Conservation (phyloP, 1,140 invertebrate species). For the Formica exsecta region DNA sequence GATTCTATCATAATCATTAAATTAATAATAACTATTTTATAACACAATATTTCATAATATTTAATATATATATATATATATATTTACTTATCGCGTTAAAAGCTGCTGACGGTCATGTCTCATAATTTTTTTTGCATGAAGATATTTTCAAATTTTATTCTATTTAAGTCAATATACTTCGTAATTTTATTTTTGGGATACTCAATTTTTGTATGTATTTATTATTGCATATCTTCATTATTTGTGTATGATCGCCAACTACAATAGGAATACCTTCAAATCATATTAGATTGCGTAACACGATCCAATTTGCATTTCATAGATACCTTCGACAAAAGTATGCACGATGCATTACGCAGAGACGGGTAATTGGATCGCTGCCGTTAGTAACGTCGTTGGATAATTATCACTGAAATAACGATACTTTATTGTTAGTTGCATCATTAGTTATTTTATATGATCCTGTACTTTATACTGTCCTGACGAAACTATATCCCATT, state of each 20-base stretch:
- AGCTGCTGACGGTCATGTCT: background rate
- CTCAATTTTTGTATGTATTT: background rate
- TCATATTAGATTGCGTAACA: background rate
- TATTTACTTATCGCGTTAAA: background rate
- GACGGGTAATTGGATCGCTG: conserved; percentile 36
- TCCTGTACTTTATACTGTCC: conserved; percentile 14
- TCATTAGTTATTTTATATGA: conserved; percentile 67
- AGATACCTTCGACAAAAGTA: conserved; percentile 20
- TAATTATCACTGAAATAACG: conserved; percentile 64
- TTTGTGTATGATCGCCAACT: background rate
- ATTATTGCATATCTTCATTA: conserved; percentile 2
- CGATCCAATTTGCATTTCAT: conserved; percentile 29
- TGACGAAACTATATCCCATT: conserved; percentile 22
- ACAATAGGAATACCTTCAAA: conserved; percentile 11
- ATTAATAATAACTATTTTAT: background rate
- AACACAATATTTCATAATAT: background rate
- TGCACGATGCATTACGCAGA: background rate
- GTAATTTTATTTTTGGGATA: background rate
- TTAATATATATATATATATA: background rate
- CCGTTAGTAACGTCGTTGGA: conserved; percentile 55
- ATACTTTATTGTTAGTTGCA: conserved; percentile 69
- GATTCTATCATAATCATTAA: background rate
- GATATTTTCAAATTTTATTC: background rate
- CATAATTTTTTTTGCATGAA: background rate
- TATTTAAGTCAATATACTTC: background rate